These are phyloP conservation scores for Rhodeus uyekii DNA, from an alignment of 2,797 vertebrate genomes.

Conservation along the genomic window DNA sequence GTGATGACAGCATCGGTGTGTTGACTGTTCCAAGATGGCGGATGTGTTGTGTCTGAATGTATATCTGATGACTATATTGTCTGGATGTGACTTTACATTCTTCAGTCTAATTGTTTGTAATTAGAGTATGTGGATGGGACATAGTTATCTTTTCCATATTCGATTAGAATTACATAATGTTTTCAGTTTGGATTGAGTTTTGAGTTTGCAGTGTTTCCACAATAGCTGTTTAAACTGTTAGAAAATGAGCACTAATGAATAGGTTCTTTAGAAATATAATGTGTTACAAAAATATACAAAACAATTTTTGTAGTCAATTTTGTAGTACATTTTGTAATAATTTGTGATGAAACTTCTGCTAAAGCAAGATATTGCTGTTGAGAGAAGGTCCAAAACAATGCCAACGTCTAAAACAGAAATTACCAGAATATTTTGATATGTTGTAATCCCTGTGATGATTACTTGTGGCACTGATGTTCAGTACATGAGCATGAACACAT, in stretches of 20 bases:
- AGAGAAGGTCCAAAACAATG: constrained; percentile 53
- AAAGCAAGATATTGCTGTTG: not conserved
- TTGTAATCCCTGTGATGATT: constrained; percentile 65
- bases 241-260: not conserved
- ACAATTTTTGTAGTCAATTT: not conserved
- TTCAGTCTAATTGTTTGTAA: not conserved
- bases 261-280: not conserved
- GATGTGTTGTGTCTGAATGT: not conserved
- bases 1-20: not conserved
- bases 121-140: not conserved
- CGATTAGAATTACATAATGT: not conserved
- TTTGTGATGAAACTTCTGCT: not conserved
- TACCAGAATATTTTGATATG: constrained; percentile 72
- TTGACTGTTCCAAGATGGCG: not conserved
- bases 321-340: too few relatives aligned
- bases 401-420: constrained; percentile 72
- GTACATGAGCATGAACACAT: not conserved
- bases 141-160: not conserved
- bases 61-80: not conserved
- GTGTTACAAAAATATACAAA: too few relatives aligned
- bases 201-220: not conserved
- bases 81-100: not conserved
- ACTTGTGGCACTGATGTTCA: not conserved
- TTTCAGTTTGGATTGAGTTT: not conserved
- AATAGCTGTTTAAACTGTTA: not conserved